These are phyloP conservation scores for Misgurnus mizolepis DNA, from an alignment of 2,113 vertebrate genomes.

Conservation along the genomic window DNA sequence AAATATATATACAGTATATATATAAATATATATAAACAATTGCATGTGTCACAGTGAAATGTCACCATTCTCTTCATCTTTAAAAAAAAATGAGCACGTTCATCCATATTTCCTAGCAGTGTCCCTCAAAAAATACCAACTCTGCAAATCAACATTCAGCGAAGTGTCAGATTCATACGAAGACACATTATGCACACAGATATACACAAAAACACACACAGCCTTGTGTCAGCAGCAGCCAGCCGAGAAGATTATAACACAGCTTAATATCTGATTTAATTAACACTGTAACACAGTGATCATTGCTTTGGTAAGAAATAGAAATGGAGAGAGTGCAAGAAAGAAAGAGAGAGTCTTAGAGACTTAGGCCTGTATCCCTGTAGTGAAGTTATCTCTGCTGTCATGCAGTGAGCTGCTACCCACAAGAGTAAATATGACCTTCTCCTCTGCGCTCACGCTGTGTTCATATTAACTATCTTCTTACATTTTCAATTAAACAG, in stretches of 20 bases:
- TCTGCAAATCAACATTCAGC: constrained; percentile 20
- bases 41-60: neutral
- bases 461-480: neutral
- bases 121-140: neutral
- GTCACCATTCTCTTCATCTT: neutral
- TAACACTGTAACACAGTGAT: constrained; percentile 76
- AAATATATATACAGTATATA: neutral
- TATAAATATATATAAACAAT: neutral
- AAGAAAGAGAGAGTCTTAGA: neutral
- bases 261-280: constrained; percentile 80
- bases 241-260: constrained; percentile 73
- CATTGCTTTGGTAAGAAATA: constrained; percentile 64
- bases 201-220: constrained; percentile 49
- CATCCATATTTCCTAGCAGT: neutral
- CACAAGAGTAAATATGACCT: constrained; percentile 29
- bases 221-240: constrained; percentile 66
- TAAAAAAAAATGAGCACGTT: neutral
- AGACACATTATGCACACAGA: neutral
- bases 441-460: neutral
- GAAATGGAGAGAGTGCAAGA: constrained; percentile 21
- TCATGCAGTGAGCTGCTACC: neutral
- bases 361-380: neutral
- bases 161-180: constrained; percentile 1
- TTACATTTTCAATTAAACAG: neutral
- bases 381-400: neutral